Evolutionary conservation across 2,113 vertebrate genomes (phyloP).

Genomic region (Neodontobutis hainanensis): DNA sequence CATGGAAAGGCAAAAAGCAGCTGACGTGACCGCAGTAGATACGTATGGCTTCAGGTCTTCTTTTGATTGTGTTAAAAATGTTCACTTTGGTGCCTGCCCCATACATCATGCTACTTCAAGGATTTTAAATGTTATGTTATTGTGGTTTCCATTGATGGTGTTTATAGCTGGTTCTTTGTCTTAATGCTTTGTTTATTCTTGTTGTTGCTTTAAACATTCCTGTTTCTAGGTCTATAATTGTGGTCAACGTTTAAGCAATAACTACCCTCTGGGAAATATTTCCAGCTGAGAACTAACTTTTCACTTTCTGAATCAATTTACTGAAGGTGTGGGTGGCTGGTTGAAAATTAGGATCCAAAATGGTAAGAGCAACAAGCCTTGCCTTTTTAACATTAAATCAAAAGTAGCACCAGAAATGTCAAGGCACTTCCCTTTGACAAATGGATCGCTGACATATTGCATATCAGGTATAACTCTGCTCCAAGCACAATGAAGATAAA

Average conservation of each 20-base stretch:
- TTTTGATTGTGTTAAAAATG: no score
- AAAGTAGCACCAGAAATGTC: conserved; percentile 23
- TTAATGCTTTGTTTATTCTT: neutral
- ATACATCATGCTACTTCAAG: no score
- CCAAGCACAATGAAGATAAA: neutral
- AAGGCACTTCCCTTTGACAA: neutral
- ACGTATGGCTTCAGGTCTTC: no score
- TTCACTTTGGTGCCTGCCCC: no score
- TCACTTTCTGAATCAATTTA: neutral
- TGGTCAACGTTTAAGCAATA: neutral
- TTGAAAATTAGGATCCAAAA: neutral
- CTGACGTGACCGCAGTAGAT: no score
- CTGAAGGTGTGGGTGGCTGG: neutral
- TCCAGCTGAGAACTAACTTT: conserved; percentile 3
- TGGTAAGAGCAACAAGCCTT: conserved; percentile 21
- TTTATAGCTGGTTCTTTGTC: neutral
- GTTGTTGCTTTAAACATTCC: no score
- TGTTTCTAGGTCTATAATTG: no score
- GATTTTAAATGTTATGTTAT: no score
- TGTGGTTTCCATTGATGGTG: no score
- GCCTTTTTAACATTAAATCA: conserved; percentile 43
- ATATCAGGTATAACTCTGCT: neutral
- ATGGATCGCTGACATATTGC: neutral
- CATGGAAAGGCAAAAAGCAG: no score
- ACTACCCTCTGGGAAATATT: neutral